These are phyloP conservation scores for Drosophila demipolita DNA, from an alignment of 2,888 invertebrate species.

Conservation along the genomic window DNA sequence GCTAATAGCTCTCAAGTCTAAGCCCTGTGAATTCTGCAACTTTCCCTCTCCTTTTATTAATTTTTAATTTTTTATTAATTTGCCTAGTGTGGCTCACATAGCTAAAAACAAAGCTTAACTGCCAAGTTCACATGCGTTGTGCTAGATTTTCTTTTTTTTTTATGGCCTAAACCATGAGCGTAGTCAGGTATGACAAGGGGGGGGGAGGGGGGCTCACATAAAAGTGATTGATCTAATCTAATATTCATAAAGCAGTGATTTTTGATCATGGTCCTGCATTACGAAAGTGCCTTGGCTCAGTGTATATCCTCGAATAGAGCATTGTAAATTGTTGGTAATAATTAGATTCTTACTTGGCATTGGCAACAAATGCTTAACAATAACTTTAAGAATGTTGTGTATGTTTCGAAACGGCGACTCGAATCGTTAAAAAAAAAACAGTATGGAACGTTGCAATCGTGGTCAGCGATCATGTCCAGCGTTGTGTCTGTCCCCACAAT, in stretches of 20 bases:
- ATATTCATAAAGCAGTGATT: not conserved
- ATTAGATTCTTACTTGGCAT: not conserved
- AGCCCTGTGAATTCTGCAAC: not conserved
- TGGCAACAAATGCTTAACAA: not conserved
- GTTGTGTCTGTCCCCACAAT: conserved; percentile 16
- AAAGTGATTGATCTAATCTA: not conserved
- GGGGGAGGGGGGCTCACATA: not conserved
- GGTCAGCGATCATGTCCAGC: conserved; percentile 50
- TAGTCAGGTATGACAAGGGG: not conserved
- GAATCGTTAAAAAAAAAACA: conserved; percentile 20
- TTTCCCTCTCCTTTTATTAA: conserved; percentile 20
- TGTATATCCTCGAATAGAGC: not conserved
- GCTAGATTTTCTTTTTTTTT: not conserved
- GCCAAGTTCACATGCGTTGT: not conserved
- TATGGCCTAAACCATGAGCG: not conserved
- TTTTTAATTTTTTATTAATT: conserved; percentile 1
- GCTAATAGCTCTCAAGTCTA: conserved; percentile 3
- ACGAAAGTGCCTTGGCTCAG: not conserved
- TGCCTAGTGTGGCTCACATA: not conserved
- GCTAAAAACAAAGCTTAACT: not conserved
- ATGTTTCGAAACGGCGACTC: conserved; percentile 5
- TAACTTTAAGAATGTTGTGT: not conserved
- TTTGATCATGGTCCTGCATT: not conserved
- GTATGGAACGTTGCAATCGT: conserved; percentile 36
- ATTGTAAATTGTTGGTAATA: not conserved